Evolutionary conservation across 1,140 invertebrate genomes (phyloP), one percentile per base, ranked within the genome.

Genomic region (Drosophila pallidifrons): DNA sequence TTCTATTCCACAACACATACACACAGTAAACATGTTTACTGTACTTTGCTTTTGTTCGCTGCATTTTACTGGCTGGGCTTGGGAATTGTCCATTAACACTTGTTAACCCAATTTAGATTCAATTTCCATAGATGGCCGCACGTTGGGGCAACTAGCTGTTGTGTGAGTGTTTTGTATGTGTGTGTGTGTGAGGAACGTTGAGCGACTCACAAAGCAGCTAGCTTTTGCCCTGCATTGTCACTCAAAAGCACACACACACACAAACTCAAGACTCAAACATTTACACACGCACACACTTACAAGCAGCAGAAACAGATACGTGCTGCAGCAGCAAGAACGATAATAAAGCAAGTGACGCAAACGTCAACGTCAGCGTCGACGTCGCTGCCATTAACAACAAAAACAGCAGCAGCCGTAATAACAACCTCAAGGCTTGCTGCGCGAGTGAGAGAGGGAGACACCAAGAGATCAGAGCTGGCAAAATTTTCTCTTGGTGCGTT

Each of bases 101-200:
- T 88, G 85, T 88, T 88, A 88, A 88, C 86, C 83, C 85, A 88
- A 88, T 88, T 88, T 89, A 88, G 74, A 85, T 82, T 89, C 77
- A 88, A 88, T 88, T 88, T 89, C 85, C 85, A 89, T 88, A 89
- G 83, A 77, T 68, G 60, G 32, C 63, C 60, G 79, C 74, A 68
- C 59, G 74, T 81, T 59, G 61, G 64, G 38, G 35, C 73, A 38
- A 73, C 61, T 35, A 13, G 43, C 46, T 28, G 20, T 11, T 43
- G 47, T 38, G 60, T 51, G 55, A 57, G 45, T 35, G 74, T 1
- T 25, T 25, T 30, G 70, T 52, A 35, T 74, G 28, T 60, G 46
- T 49, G 60, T 66, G 61, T 81, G 60, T 64, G 67, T 81, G 57
- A 55, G 66, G 30, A 69, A 46, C 68, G 58, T 47, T 55, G 41